Percentiles rank a stretch among this genome's conserved stretches.
phyloP scores from a whole-genome alignment of 2,113 vertebrate genomes.

The Crotalus horridus region DNA sequence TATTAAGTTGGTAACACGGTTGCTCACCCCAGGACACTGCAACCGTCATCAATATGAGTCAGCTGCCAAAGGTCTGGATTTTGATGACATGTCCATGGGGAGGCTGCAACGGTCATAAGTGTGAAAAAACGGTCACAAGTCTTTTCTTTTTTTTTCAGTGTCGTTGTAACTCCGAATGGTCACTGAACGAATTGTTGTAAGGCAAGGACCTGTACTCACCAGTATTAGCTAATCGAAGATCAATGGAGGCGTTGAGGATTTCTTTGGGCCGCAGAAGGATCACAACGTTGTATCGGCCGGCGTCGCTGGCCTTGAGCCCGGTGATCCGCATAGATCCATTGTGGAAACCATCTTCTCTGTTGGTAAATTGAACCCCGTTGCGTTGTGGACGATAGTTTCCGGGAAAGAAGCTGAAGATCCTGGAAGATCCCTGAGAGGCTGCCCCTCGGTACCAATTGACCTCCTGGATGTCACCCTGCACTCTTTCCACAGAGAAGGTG shows the following conservation, averaged over 20 bases:
- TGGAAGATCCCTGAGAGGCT: background rate
- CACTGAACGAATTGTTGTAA: background rate
- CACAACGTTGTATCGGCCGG: background rate
- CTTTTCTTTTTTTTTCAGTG: background rate
- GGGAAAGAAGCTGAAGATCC: background rate
- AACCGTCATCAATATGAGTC: too few relatives aligned
- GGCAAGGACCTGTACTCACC: background rate
- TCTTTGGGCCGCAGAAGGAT: background rate
- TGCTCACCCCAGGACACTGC: too few relatives aligned
- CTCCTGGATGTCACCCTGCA: background rate
- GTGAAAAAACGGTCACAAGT: background rate
- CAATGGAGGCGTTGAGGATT: background rate
- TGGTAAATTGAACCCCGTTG: background rate
- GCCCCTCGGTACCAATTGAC: background rate
- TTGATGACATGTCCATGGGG: too few relatives aligned
- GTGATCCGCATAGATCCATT: conserved; percentile 2
- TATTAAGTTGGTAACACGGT: too few relatives aligned
- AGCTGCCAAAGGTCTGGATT: too few relatives aligned
- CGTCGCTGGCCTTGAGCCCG: background rate
- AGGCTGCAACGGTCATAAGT: background rate
- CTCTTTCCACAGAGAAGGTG: background rate
- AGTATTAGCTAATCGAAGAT: background rate
- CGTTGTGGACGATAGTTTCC: background rate
- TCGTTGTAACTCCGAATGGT: background rate
- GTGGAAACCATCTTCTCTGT: background rate